Percentiles rank a stretch among this genome's conserved stretches.
Conservation (phyloP, 53 echinoderm and acorn worm species). For the Glandiceps talaboti region DNA sequence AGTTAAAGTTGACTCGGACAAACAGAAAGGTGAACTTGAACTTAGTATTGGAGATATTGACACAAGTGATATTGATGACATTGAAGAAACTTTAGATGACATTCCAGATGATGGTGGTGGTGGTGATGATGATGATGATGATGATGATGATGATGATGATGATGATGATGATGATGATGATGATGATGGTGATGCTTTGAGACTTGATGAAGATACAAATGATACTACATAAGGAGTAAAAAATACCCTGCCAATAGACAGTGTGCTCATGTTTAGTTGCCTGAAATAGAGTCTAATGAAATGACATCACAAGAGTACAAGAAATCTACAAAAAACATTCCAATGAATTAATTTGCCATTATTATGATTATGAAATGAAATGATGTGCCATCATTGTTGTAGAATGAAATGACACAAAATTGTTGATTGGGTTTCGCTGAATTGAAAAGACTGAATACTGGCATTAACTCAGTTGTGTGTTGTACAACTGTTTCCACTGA, state of each 20-base stretch:
- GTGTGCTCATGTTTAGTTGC: too few species aligned
- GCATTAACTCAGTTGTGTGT: background rate
- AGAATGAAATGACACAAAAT: too few species aligned
- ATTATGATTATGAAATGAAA: background rate
- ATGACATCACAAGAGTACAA: background rate
- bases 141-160: slow-evolving; percentile 13
- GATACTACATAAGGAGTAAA: background rate
- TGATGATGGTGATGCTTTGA: slow-evolving; percentile 13
- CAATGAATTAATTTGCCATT: background rate
- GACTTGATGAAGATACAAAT: background rate
- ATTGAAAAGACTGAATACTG: too few species aligned
- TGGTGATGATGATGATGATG: background rate
- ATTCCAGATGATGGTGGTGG: slow-evolving; percentile 4
- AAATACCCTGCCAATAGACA: too few species aligned
- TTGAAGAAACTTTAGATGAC: background rate
- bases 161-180: slow-evolving; percentile 17
- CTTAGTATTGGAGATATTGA: background rate
- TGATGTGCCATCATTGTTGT: too few species aligned
- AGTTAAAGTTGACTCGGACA: background rate
- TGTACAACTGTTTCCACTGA: background rate
- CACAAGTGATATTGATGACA: background rate
- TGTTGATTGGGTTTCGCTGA: too few species aligned
- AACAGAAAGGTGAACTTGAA: background rate
- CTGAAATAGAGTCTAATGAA: too few species aligned
- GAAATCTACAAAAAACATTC: background rate